Percentiles rank a stretch among this genome's conserved stretches.
phyloP scores from a whole-genome alignment of 2,888 invertebrate genomes.

The Serrognathus titanus region DNA sequence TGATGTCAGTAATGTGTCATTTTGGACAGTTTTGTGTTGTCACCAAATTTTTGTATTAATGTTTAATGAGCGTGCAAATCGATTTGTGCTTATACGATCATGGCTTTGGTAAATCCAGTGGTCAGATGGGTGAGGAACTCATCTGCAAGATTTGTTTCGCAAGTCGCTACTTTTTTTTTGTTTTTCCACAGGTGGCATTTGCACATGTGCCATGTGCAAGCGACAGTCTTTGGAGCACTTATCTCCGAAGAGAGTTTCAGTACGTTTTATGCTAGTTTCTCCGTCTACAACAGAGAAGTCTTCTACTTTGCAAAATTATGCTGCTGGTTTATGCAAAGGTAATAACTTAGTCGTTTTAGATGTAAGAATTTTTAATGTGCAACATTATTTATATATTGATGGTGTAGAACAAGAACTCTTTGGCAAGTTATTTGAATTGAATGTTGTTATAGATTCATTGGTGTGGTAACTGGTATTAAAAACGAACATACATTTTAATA shows the following conservation, averaged over 20 bases:
- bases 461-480: too few relatives aligned
- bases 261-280: constrained; percentile 5
- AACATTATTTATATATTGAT: too few relatives aligned
- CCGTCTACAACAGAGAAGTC: background rate
- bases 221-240: constrained; percentile 4
- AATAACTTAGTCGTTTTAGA: too few relatives aligned
- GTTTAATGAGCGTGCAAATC: constrained; percentile 16
- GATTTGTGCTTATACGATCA: constrained; percentile 1
- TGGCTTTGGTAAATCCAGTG: constrained; percentile 3
- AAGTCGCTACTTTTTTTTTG: background rate
- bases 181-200: constrained; percentile 1
- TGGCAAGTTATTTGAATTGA: too few relatives aligned
- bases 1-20: background rate
- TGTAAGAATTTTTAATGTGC: too few relatives aligned
- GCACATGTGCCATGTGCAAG: constrained; percentile 1
- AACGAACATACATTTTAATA: too few relatives aligned
- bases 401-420: too few relatives aligned
- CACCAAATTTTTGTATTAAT: constrained; percentile 15
- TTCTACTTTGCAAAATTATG: constrained; percentile 7
- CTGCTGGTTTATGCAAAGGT: background rate
- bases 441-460: too few relatives aligned
- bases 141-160: background rate
- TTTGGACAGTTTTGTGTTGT: constrained; percentile 11
- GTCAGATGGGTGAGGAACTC: constrained; percentile 1
- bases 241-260: constrained; percentile 4